These are phyloP conservation scores for Keiferia lycopersicella DNA, from an alignment of 2,888 invertebrate genomes.

Conservation along the genomic window DNA sequence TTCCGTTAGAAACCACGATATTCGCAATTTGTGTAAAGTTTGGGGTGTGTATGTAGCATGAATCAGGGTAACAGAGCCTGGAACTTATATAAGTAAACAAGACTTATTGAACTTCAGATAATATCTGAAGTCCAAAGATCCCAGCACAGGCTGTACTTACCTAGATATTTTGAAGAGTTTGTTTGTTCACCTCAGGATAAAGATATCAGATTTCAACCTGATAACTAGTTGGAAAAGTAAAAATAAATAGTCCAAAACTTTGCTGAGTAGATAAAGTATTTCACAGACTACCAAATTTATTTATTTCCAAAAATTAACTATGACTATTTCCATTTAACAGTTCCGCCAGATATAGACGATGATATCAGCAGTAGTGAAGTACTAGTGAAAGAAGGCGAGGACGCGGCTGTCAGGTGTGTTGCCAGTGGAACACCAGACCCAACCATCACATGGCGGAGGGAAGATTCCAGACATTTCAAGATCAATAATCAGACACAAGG, in stretches of 20 bases:
- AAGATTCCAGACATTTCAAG: constrained; percentile 84
- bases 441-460: constrained; percentile 89
- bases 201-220: too few species aligned
- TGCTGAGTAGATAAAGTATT: too few species aligned
- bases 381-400: constrained; percentile 89
- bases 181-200: too few species aligned
- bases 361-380: constrained; percentile 88
- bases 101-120: too few species aligned
- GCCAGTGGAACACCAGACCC: constrained; percentile 91
- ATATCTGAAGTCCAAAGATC: too few species aligned
- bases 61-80: not conserved
- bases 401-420: constrained; percentile 87
- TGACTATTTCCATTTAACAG: constrained; percentile 58
- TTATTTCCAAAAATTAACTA: too few species aligned
- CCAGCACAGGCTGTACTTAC: too few species aligned
- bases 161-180: too few species aligned
- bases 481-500: constrained; percentile 70
- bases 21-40: not conserved
- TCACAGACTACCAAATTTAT: too few species aligned
- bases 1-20: not conserved
- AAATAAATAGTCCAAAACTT: too few species aligned
- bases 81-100: too few species aligned
- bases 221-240: too few species aligned
- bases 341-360: constrained; percentile 90
- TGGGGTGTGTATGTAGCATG: not conserved